Percentiles rank a stretch among this genome's conserved stretches.
phyloP scores from a whole-genome alignment of 1,140 invertebrate genomes.

The Ectropis grisescens region DNA sequence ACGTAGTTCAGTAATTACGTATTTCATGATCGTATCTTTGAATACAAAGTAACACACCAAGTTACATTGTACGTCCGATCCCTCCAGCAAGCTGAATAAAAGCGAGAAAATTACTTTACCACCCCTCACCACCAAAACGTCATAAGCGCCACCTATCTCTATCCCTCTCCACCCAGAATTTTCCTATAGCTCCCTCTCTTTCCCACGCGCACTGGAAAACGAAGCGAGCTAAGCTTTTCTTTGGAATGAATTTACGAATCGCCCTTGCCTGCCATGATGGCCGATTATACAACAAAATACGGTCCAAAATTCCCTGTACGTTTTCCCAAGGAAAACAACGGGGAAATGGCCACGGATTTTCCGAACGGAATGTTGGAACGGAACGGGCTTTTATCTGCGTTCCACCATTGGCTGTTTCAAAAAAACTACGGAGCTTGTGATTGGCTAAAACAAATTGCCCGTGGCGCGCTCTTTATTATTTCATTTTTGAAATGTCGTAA shows the following conservation, averaged over 20 bases:
- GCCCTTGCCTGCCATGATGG: slow-evolving; percentile 54
- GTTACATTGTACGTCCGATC: slow-evolving; percentile 40
- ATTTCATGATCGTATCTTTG: too few relatives aligned
- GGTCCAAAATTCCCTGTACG: slow-evolving; percentile 40
- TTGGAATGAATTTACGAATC: slow-evolving; percentile 34
- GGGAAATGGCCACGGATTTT: slow-evolving; percentile 33
- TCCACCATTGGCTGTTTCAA: slow-evolving; percentile 52
- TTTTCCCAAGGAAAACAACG: slow-evolving; percentile 26
- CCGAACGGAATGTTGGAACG: slow-evolving; percentile 21
- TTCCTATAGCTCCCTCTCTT: slow-evolving; percentile 18
- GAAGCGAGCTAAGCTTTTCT: slow-evolving; percentile 45
- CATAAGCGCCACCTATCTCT: slow-evolving; percentile 30
- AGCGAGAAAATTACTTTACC: slow-evolving; percentile 54
- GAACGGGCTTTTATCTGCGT: slow-evolving; percentile 38
- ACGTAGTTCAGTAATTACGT: too few relatives aligned
- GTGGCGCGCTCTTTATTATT: slow-evolving; percentile 36
- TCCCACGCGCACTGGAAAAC: slow-evolving; percentile 20
- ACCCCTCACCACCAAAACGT: slow-evolving; percentile 16
- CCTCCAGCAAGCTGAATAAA: slow-evolving; percentile 42
- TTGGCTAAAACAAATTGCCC: slow-evolving; percentile 53
- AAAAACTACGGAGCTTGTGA: slow-evolving; percentile 40
- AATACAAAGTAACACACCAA: too few relatives aligned
- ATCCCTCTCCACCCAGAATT: slow-evolving; percentile 19
- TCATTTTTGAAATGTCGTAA: slow-evolving; percentile 27
- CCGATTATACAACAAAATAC: slow-evolving; percentile 61